Evolutionary conservation across 2,797 vertebrate species (phyloP).

Genomic region (Chrysocyon brachyurus): DNA sequence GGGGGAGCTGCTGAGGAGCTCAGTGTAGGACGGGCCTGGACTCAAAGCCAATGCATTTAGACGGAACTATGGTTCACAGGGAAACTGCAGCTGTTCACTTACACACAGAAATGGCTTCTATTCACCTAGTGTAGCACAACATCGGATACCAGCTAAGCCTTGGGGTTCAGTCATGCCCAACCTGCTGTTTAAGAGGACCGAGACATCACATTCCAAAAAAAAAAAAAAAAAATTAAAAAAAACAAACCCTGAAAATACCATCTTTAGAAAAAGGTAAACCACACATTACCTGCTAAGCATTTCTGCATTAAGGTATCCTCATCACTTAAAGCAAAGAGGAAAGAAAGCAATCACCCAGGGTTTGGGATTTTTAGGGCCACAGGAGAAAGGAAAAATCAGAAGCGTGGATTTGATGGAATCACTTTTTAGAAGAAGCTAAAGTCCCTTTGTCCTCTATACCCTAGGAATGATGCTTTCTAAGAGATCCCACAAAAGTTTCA

Average conservation of each 20-base stretch:
- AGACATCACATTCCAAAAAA: constrained; percentile 43
- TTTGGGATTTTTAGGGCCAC: neutral
- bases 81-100: neutral
- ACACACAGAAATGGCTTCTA: neutral
- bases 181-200: neutral
- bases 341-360: neutral
- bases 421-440: constrained; percentile 41
- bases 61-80: neutral
- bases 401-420: constrained; percentile 3
- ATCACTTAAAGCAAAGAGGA: constrained; percentile 9
- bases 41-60: constrained; percentile 26
- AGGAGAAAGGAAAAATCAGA: constrained; percentile 11
- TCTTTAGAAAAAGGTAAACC: constrained; percentile 62
- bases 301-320: constrained; percentile 48
- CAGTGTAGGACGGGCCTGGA: neutral
- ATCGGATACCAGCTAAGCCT: neutral
- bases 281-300: constrained; percentile 44
- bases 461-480: constrained; percentile 55
- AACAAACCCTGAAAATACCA: neutral
- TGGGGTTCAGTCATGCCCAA: neutral
- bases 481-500: neutral
- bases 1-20: neutral
- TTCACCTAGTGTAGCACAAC: neutral
- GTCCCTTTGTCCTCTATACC: neutral
- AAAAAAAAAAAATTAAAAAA: neutral